Evolutionary conservation across 30 jellyfish, hydroid and myxozoan species (phyloP).

Genomic region (Euphysa ruthae): DNA sequence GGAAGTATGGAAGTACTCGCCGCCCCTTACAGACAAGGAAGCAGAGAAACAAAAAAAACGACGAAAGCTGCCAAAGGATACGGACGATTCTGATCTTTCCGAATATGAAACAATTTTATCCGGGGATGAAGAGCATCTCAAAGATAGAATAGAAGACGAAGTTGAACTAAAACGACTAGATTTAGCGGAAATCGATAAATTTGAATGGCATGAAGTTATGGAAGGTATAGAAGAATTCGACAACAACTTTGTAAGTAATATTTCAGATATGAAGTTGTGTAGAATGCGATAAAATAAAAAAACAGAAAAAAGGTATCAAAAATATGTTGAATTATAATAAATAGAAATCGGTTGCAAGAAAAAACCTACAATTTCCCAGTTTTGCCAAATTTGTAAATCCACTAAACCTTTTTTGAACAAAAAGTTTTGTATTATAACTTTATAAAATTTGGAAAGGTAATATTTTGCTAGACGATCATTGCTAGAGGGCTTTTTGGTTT

Average conservation of each 20-base stretch:
- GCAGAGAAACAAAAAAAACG: background rate
- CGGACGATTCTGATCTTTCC: constrained; percentile 20
- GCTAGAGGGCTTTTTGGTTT: too few relatives aligned
- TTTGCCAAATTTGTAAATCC: too few relatives aligned
- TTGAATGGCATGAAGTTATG: background rate
- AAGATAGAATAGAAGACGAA: background rate
- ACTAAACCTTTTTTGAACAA: too few relatives aligned
- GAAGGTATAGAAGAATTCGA: constrained; percentile 26
- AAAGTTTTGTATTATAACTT: too few relatives aligned
- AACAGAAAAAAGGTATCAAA: too few relatives aligned
- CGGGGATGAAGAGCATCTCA: constrained; percentile 9
- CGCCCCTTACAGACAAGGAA: background rate
- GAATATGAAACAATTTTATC: constrained; percentile 29
- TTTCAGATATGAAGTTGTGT: background rate
- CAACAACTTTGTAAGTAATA: constrained; percentile 20
- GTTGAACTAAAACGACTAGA: background rate
- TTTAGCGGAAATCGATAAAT: background rate
- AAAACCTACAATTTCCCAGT: too few relatives aligned
- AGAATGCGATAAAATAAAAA: too few relatives aligned
- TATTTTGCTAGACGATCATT: too few relatives aligned
- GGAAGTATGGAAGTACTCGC: background rate
- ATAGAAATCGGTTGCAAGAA: too few relatives aligned
- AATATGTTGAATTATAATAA: too few relatives aligned
- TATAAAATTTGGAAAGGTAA: too few relatives aligned
- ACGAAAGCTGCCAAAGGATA: constrained; percentile 7